Percentiles rank a stretch among this genome's conserved stretches.
Evolutionary conservation across 1,140 invertebrate species (phyloP).

Genomic region (Sycophila sp.): DNA sequence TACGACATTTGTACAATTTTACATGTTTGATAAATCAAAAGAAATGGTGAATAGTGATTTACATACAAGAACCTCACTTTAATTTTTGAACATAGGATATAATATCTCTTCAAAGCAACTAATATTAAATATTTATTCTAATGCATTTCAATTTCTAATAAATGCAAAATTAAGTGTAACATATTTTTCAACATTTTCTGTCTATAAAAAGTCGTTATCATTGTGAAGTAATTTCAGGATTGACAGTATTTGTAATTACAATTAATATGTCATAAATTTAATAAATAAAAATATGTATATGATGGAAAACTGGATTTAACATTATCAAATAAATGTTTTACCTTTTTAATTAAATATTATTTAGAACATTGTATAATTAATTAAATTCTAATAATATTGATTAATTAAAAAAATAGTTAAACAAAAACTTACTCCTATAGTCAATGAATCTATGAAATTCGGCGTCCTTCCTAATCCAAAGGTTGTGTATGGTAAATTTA

Average conservation of each 20-base stretch:
- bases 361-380: neutral
- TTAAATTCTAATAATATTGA: neutral
- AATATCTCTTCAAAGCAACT: slow-evolving; percentile 9
- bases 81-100: neutral
- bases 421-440: slow-evolving; percentile 78
- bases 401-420: neutral
- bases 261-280: slow-evolving; percentile 21
- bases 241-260: slow-evolving; percentile 17
- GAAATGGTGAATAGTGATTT: neutral
- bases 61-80: slow-evolving; percentile 2
- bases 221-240: neutral
- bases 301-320: neutral
- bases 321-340: neutral
- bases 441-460: slow-evolving; percentile 94
- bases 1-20: slow-evolving; percentile 34
- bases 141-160: slow-evolving; percentile 18
- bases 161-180: neutral
- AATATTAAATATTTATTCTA: slow-evolving; percentile 1
- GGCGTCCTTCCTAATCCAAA: slow-evolving; percentile 96
- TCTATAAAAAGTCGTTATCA: neutral
- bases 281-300: slow-evolving; percentile 20
- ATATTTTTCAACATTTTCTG: slow-evolving; percentile 22
- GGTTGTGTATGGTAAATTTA: slow-evolving; percentile 93
- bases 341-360: neutral
- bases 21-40: slow-evolving; percentile 35